Percentiles rank a stretch among this genome's conserved stretches.
These are phyloP conservation scores for Xylota segnis DNA, from an alignment of 2,888 invertebrate genomes.

Conservation along the genomic window DNA sequence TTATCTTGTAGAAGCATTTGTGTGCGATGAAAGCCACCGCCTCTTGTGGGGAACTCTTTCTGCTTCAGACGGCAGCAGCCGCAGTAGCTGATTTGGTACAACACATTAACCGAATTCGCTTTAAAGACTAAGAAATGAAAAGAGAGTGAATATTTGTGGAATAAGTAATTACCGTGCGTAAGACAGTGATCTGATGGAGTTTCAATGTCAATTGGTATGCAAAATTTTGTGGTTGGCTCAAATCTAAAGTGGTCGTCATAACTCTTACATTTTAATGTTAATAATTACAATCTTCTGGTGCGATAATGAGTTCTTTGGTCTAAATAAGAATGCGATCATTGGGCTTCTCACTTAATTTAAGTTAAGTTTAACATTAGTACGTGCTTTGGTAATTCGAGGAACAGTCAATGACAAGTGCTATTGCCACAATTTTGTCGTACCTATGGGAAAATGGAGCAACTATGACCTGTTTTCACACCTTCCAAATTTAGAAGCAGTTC, in stretches of 20 bases:
- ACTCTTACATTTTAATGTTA: too few species aligned
- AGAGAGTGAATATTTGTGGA: constrained; percentile 33
- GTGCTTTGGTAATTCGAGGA: too few species aligned
- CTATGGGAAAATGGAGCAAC: too few species aligned
- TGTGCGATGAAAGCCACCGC: constrained; percentile 75
- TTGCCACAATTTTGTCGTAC: too few species aligned
- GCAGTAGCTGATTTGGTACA: constrained; percentile 69
- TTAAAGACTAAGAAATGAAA: constrained; percentile 24
- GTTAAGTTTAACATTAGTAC: too few species aligned
- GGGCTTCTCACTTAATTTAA: too few species aligned
- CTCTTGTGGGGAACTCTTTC: constrained; percentile 61
- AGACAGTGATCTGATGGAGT: constrained; percentile 27
- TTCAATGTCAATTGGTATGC: constrained; percentile 28
- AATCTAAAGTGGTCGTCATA: background rate
- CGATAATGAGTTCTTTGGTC: too few species aligned
- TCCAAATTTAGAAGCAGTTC: too few species aligned
- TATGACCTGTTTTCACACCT: too few species aligned
- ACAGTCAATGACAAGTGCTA: too few species aligned
- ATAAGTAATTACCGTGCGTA: constrained; percentile 36
- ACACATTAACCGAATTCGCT: constrained; percentile 58
- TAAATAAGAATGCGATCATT: too few species aligned
- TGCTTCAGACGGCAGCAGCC: constrained; percentile 41
- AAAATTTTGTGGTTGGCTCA: background rate
- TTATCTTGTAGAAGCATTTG: constrained; percentile 71
- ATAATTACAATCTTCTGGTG: too few species aligned